Evolutionary conservation across 35 echinoderm and acorn worm genomes (phyloP).

Genomic region (Stichopus chloronotus): DNA sequence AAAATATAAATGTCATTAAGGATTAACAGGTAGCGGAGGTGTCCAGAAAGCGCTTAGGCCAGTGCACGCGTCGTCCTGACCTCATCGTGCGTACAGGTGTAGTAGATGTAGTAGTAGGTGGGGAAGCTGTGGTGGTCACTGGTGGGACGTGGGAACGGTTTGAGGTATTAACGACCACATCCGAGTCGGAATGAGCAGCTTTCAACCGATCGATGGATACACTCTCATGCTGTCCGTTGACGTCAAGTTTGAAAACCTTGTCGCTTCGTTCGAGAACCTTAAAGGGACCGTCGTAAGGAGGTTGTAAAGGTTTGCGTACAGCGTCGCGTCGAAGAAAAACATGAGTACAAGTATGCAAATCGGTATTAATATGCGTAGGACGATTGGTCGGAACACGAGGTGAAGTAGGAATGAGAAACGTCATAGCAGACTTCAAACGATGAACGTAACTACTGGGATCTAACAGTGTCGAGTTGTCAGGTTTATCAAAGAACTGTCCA

Average conservation of each 20-base stretch:
- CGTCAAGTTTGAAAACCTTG: conserved; percentile 40
- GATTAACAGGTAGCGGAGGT: no score
- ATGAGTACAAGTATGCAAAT: not conserved
- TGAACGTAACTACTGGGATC: not conserved
- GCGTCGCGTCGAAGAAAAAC: conserved; percentile 22
- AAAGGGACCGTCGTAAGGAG: conserved; percentile 35
- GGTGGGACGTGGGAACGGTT: not conserved
- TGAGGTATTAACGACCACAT: not conserved
- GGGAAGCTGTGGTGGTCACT: not conserved
- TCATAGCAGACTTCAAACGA: not conserved
- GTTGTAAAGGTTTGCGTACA: conserved; percentile 40
- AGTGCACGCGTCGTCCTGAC: not conserved
- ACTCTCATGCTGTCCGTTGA: conserved; percentile 11
- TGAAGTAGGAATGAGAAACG: not conserved
- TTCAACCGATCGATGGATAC: conserved; percentile 40
- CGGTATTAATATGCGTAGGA: not conserved
- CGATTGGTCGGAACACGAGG: not conserved
- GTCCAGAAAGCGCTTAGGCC: not conserved
- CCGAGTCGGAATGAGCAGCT: no score
- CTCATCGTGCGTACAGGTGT: not conserved
- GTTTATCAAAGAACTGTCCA: conserved; percentile 48
- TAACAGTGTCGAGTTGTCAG: not conserved
- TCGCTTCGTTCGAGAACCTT: not conserved
- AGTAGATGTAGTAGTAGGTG: not conserved
- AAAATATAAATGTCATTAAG: no score